Conservation (phyloP, 2,113 vertebrate species). For the Phaethornis superciliosus region DNA sequence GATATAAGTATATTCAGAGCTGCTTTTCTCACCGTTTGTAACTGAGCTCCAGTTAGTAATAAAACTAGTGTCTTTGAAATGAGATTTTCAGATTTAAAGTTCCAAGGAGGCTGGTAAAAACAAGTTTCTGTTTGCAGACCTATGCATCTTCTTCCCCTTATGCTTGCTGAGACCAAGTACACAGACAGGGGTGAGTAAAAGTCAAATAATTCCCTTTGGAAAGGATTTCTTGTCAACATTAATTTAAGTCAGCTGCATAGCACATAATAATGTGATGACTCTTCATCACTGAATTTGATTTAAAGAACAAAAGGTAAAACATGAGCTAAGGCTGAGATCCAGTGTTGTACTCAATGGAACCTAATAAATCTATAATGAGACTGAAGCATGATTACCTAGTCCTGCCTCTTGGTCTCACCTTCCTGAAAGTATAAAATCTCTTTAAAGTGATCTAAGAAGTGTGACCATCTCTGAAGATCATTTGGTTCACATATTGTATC, state of each 20-base stretch:
- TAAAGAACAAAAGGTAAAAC: neutral
- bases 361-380: neutral
- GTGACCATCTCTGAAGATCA: neutral
- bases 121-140: neutral
- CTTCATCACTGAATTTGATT: neutral
- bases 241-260: slow-evolving; percentile 18
- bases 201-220: neutral
- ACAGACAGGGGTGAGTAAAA: neutral
- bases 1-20: neutral
- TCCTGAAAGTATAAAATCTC: neutral
- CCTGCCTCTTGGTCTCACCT: neutral
- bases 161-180: neutral
- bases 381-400: neutral
- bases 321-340: neutral
- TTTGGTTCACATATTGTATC: neutral
- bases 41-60: neutral
- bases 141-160: neutral
- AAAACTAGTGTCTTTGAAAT: neutral
- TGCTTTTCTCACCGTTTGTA: neutral
- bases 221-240: neutral
- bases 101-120: neutral
- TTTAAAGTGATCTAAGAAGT: neutral
- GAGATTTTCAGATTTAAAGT: neutral
- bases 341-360: neutral
- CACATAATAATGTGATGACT: neutral